Evolutionary conservation across 2,113 vertebrate species (phyloP).

Genomic region (Oncorhynchus keta): DNA sequence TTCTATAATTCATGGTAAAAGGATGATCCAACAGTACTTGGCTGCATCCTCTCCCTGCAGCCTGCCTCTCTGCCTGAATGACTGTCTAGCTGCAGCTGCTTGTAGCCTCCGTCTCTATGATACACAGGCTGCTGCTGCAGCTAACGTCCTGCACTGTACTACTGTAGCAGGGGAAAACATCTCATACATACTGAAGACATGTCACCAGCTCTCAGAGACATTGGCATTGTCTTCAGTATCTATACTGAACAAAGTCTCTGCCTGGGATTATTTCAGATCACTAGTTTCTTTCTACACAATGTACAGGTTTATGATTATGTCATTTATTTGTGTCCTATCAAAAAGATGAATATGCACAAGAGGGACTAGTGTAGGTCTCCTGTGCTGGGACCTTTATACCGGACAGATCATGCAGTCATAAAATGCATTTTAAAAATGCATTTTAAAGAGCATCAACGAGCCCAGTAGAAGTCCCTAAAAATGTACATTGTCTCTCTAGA

Average conservation of each 20-base stretch:
- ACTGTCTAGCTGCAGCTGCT: constrained; percentile 43
- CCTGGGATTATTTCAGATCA: constrained; percentile 19
- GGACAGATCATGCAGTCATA: constrained; percentile 11
- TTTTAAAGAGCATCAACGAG: neutral
- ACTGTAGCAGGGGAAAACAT: constrained; percentile 58
- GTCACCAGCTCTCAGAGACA: constrained; percentile 48
- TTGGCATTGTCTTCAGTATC: constrained; percentile 46
- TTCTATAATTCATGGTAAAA: constrained; percentile 66
- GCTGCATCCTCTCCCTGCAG: constrained; percentile 36
- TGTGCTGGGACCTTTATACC: neutral
- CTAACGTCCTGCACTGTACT: neutral
- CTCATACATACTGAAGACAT: constrained; percentile 59
- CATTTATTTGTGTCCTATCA: constrained; percentile 15
- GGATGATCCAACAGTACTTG: constrained; percentile 60
- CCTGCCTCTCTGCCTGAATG: constrained; percentile 48
- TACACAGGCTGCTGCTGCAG: constrained; percentile 44
- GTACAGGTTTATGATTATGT: constrained; percentile 5
- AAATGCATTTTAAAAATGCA: no score
- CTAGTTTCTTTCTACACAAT: neutral
- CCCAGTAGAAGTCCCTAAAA: constrained; percentile 23
- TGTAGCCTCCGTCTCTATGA: constrained; percentile 16
- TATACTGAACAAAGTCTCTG: constrained; percentile 39
- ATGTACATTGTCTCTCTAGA: constrained; percentile 30
- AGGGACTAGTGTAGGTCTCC: constrained; percentile 21
- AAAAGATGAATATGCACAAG: constrained; percentile 14